Evolutionary conservation across 2,797 vertebrate species (phyloP).

Genomic region (Pelobates cultripes): DNA sequence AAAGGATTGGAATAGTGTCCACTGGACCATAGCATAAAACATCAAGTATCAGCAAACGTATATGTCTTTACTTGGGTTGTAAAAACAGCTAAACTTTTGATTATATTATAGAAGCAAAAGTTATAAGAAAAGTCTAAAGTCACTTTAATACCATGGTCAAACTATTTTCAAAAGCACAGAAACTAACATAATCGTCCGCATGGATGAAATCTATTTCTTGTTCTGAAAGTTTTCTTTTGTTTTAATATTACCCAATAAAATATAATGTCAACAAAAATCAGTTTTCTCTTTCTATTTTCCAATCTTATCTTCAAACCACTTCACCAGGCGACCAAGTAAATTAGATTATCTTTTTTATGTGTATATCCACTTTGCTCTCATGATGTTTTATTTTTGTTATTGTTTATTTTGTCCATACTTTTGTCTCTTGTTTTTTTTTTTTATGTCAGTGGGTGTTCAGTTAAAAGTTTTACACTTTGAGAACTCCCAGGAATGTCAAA

Average conservation of each 20-base stretch:
- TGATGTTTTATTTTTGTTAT: neutral
- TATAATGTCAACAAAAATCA: neutral
- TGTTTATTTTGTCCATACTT: neutral
- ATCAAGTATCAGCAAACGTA: too few species aligned
- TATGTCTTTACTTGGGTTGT: too few species aligned
- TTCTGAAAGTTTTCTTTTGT: neutral
- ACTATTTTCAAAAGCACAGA: too few species aligned
- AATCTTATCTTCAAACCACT: neutral
- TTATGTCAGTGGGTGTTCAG: neutral
- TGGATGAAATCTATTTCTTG: neutral
- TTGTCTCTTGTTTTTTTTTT: neutral
- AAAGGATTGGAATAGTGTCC: too few species aligned
- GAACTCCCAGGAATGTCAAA: neutral
- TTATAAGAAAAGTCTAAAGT: too few species aligned
- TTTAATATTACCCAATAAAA: neutral
- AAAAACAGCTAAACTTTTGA: too few species aligned
- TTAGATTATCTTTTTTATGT: neutral
- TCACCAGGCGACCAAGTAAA: neutral
- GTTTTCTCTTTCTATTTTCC: neutral
- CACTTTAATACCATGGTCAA: too few species aligned
- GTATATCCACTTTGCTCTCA: neutral
- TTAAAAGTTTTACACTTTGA: neutral
- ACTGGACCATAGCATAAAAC: too few species aligned
- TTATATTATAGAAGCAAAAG: too few species aligned
- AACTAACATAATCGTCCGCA: neutral